These are phyloP conservation scores for Beroe forskalii DNA, from an alignment of 37 sponge, comb jelly and placozoan species.

Conservation along the genomic window DNA sequence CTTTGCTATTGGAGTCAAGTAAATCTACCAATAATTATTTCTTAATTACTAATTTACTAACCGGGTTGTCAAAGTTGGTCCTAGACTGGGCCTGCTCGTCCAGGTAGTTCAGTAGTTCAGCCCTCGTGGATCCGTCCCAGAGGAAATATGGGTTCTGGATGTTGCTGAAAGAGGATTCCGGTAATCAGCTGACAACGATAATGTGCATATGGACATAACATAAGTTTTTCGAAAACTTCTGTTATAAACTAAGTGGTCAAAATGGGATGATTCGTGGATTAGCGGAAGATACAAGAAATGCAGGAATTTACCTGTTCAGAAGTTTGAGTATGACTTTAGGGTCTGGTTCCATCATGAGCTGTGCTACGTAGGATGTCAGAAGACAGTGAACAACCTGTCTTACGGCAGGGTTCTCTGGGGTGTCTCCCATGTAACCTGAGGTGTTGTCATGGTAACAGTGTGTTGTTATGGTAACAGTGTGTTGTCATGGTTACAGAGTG, in stretches of 20 bases:
- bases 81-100: conserved; percentile 71
- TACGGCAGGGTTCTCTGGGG: conserved; percentile 79
- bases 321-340: conserved; percentile 36
- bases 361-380: conserved; percentile 82
- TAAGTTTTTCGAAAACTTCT: no score
- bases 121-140: conserved; percentile 97
- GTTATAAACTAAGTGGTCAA: no score
- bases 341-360: conserved; percentile 67
- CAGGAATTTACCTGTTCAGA: conserved; percentile 26
- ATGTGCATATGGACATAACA: no score
- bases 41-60: not conserved
- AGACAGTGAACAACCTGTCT: conserved; percentile 70
- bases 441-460: not conserved
- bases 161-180: conserved; percentile 78
- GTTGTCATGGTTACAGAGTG: not conserved
- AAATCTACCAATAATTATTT: no score
- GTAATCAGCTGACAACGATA: no score
- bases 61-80: not conserved
- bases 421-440: conserved; percentile 65
- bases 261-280: no score
- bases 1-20: no score
- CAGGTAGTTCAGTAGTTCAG: conserved; percentile 89
- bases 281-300: no score
- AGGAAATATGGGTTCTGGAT: conserved; percentile 95
- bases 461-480: no score